Conservation (phyloP, 2,113 vertebrate species). For the Ptilorrhoa leucosticta region DNA sequence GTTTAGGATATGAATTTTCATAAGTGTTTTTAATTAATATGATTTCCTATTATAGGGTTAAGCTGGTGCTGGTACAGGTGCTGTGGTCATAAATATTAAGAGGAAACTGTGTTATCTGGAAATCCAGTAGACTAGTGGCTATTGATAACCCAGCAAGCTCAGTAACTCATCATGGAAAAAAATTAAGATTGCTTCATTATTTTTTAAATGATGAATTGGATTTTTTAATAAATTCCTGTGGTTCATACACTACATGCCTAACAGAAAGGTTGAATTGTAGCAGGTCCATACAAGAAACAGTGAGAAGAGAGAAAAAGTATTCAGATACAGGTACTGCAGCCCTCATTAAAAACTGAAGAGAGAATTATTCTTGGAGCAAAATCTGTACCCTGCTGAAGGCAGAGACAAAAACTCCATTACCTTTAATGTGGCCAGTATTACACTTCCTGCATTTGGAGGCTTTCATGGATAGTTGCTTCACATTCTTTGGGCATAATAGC, state of each 20-base stretch:
- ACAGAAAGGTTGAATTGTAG: background rate
- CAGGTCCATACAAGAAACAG: background rate
- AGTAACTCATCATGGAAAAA: background rate
- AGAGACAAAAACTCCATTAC: background rate
- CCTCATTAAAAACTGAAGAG: background rate
- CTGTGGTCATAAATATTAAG: background rate
- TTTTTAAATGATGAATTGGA: background rate
- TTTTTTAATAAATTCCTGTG: background rate
- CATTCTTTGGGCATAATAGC: background rate
- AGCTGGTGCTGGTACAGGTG: background rate
- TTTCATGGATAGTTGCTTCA: background rate
- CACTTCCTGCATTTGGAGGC: background rate
- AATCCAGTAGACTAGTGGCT: background rate
- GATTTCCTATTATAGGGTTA: background rate
- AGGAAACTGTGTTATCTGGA: background rate
- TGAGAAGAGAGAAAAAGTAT: background rate
- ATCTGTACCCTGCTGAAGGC: background rate
- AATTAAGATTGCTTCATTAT: accelerated
- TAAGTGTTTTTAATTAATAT: background rate
- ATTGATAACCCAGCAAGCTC: background rate
- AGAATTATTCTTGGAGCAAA: background rate
- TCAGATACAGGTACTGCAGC: background rate
- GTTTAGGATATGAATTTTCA: background rate
- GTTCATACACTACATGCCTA: background rate
- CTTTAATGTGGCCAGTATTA: background rate